Base-by-base conservation (phyloP, 2,888 invertebrate genomes). In the Plemyria rubiginata region DNA sequence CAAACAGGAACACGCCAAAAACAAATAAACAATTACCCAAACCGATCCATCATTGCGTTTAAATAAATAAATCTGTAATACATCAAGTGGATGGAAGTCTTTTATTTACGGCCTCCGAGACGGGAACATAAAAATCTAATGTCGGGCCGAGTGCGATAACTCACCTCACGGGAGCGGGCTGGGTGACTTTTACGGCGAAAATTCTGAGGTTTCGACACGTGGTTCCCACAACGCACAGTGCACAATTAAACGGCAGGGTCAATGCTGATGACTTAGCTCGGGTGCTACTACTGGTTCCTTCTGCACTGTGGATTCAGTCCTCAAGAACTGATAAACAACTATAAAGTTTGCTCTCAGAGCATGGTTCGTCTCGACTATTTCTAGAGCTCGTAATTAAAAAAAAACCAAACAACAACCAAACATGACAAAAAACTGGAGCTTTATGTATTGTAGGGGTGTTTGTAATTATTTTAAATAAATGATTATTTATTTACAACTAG, bases 121-220 rank as follows among this genome's bases (percentile, higher is more conserved):
- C 81, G 81, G 79, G 73, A 78, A 85, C 85, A 88, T 89, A 87
- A 90, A 89, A 89, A 87, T 87, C 81, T 87, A 87, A 87, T 86
- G 87, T 84, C 77, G 79, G 77, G 57, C 62, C 60, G 63, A 67
- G 57, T 53, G 29, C 67, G 48, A 67, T 71, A 71, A 71, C 69
- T 71, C 65, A 67, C 54, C 67, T 51, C 58, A 49, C 62, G 63
- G 58, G 63, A 60, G 62, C 62, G 67, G 57, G 76, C 57, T 64
- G 75, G 74, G 76, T 75, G 79, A 80, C 78, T 80, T 82, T 85
- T 80, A 87, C 84, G 77, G 86, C 84, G 78, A 87, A 88, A 79
- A 86, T 79, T 83, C 81, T 77, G 79, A 73, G 77, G 76, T 88
- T 88, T 84, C 88, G 77, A 81, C 87, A 87, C 77, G 70, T 63